A percentile compares a stretch with the other conserved stretches of the same genome.
Evolutionary conservation across 2,113 vertebrate genomes (phyloP).

Genomic region (Bagarius yarrelli): DNA sequence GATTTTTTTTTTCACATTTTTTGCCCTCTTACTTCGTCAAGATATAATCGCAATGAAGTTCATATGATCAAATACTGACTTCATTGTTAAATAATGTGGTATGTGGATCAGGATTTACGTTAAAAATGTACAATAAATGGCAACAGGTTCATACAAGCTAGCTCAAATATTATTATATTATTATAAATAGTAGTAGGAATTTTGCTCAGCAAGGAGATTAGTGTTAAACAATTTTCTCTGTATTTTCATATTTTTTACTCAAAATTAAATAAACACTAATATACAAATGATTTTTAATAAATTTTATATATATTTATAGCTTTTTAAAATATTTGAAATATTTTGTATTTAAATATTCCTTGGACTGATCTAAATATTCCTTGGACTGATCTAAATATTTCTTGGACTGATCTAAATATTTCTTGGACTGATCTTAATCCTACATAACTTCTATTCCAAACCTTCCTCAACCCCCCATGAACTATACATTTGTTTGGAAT

Average conservation of each 20-base stretch:
- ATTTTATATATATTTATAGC: too few relatives aligned
- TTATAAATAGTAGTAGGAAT: not conserved
- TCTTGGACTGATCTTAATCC: slow-evolving; percentile 54
- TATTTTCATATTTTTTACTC: not conserved
- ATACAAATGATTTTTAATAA: not conserved
- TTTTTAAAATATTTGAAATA: too few relatives aligned
- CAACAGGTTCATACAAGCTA: not conserved
- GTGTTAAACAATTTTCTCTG: slow-evolving; percentile 22
- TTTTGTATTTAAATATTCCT: too few relatives aligned
- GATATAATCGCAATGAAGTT: not conserved
- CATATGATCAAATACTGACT: not conserved
- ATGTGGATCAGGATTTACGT: not conserved
- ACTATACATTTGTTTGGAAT: slow-evolving; percentile 19
- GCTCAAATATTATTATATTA: too few relatives aligned
- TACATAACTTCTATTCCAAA: not conserved
- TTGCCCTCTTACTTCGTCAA: not conserved
- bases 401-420: slow-evolving; percentile 55
- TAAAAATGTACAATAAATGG: not conserved
- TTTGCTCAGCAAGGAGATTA: not conserved
- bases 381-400: slow-evolving; percentile 59
- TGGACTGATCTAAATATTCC: too few relatives aligned
- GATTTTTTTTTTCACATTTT: not conserved
- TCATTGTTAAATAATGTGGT: not conserved
- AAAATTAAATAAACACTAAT: not conserved
- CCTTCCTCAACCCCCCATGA: not conserved